Base-by-base conservation (phyloP, 1,140 invertebrate genomes). In the Agraylea sexmaculata region DNA sequence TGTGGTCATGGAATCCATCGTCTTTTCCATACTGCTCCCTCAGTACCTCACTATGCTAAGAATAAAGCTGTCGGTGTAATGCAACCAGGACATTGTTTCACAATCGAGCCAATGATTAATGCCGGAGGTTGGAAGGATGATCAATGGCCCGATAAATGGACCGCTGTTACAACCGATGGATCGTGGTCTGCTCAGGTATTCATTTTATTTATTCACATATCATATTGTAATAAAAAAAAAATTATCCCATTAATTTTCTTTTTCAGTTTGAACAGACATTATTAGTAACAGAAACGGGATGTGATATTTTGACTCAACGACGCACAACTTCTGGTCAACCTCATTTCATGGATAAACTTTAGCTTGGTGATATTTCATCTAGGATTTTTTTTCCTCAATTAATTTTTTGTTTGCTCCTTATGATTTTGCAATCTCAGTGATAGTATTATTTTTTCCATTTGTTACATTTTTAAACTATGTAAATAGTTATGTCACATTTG, bases 21-120 rank as follows among this genome's bases (percentile, higher is more conserved):
- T 60, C 67, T 99, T 17, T 99, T 99, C 59, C 95, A 99, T 56
- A 96, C 92, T 28, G 83, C 91, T 4, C 96, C 96, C 0, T 97
- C 90, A 75, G 89, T 99, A 33, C 95, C 95, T 12, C 96, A 99
- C 73, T 99, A 99, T 79, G 92, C 94, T 13, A 98, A 95, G 71
- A 99, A 98, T 60, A 94, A 94, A 65, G 93, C 93, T 20, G 79
- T 97, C 38, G 95, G 95, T 32, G 80, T 99, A 1, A 98, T 99
- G 89, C 96, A 97, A 64, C 74, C 90, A 6, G 95, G 95, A 0
- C 92, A 99, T 58, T 81, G 80, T 51, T 99, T 99, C 58, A 99
- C 95, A 0, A 99, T 99, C 48, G 95, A 99, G 60, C 80, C 64
- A 0, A 74, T 76, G 72, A 77, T 75, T 47, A 74, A 73, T 3